Percentiles rank a stretch among this genome's conserved stretches.
Evolutionary conservation across 2,888 invertebrate genomes (phyloP).

Genomic region (Julus scandinavius): DNA sequence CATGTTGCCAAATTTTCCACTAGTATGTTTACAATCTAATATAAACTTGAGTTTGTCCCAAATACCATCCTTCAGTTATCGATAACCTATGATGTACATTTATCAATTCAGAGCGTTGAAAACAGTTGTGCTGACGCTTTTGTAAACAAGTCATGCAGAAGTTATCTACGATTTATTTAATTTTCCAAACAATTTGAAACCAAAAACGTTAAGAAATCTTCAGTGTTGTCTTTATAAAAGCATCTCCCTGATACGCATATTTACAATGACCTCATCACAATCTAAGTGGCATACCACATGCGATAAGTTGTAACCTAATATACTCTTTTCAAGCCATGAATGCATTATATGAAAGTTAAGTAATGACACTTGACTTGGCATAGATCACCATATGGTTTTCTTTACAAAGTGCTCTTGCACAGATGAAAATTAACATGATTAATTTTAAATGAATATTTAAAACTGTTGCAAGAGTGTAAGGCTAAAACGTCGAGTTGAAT

Average conservation of each 20-base stretch:
- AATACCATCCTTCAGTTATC: neutral
- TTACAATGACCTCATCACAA: neutral
- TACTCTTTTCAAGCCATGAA: neutral
- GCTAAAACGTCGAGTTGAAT: neutral
- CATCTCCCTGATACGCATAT: neutral
- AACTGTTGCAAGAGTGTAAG: neutral
- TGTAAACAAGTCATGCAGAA: neutral
- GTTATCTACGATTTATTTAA: neutral
- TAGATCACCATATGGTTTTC: neutral
- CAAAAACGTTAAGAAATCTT: neutral
- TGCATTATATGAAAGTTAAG: neutral
- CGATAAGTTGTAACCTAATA: neutral
- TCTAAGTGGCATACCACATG: neutral
- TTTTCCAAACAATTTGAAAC: neutral
- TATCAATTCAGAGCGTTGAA: neutral
- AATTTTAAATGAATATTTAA: neutral
- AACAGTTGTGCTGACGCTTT: neutral
- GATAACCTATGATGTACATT: slow-evolving; percentile 2
- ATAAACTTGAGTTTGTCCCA: neutral
- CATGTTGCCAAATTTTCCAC: neutral
- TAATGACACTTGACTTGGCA: neutral
- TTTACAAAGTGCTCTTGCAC: neutral
- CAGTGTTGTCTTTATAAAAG: neutral
- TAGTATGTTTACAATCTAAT: neutral
- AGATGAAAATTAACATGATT: neutral